Conservation (phyloP, 2,888 invertebrate species). For the Platynereis dumerilii region DNA sequence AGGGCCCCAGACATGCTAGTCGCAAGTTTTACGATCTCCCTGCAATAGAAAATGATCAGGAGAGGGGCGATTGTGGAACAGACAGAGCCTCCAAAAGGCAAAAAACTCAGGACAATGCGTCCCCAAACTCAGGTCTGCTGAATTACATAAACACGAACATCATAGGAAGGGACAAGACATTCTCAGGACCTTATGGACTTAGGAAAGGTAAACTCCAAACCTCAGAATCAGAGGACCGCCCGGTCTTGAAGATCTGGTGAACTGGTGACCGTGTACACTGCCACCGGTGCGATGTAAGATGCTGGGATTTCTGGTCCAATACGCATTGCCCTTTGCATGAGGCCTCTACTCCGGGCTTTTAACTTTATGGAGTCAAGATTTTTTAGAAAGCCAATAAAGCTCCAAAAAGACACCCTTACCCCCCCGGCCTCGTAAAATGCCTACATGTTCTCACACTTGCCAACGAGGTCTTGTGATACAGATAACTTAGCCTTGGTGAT, state of each 20-base stretch:
- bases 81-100: neutral
- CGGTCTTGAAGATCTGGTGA: neutral
- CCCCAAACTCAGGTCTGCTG: neutral
- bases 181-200: slow-evolving; percentile 82
- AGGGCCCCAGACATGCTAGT: neutral
- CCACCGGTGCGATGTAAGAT: no score
- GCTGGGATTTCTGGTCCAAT: no score
- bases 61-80: neutral
- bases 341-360: no score
- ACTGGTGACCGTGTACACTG: no score
- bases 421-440: no score
- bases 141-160: slow-evolving; percentile 80
- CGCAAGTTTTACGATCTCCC: slow-evolving; percentile 6
- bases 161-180: slow-evolving; percentile 80
- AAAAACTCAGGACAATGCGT: neutral
- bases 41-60: neutral
- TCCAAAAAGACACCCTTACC: no score
- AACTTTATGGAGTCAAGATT: neutral
- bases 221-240: neutral
- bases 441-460: no score
- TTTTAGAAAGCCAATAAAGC: no score
- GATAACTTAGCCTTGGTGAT: no score
- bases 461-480: no score
- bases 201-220: slow-evolving; percentile 67
- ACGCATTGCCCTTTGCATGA: no score